Evolutionary conservation across 2,113 vertebrate genomes (phyloP).

Genomic region (Otocyon megalotis): DNA sequence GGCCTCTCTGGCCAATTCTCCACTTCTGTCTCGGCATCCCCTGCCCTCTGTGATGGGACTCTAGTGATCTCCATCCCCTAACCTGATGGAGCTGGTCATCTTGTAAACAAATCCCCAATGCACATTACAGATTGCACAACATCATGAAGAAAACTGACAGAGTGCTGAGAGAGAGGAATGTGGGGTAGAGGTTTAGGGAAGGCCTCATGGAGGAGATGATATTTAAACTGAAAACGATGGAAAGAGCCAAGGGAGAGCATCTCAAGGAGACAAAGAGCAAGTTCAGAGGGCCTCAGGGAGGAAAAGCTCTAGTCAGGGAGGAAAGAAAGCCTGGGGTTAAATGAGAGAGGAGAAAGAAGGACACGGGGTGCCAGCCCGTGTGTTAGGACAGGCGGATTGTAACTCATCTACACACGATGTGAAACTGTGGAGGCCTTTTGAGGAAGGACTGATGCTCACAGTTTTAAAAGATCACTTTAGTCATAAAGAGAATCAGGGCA

Average conservation of each 20-base stretch:
- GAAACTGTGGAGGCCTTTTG: not conserved
- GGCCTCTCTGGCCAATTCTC: not conserved
- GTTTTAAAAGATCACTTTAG: not conserved
- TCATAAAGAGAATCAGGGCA: not conserved
- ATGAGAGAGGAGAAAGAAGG: not conserved
- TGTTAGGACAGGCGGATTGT: not conserved
- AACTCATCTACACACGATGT: not conserved
- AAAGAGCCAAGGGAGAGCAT: not conserved
- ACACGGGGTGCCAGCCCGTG: accelerated
- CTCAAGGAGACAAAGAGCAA: not conserved
- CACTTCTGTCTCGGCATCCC: not conserved
- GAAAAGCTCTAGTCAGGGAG: not conserved
- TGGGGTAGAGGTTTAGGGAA: not conserved
- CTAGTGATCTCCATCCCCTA: not conserved
- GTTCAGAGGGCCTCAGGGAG: not conserved
- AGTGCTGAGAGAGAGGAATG: not conserved
- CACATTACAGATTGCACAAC: not conserved
- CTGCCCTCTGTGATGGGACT: not conserved
- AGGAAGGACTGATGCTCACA: not conserved
- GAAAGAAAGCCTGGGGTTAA: not conserved
- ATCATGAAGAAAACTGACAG: not conserved
- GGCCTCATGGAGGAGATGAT: not conserved
- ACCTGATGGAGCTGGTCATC: not conserved
- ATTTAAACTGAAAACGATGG: not conserved
- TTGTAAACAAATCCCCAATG: not conserved